Evolutionary conservation across 2,888 invertebrate genomes (phyloP), one percentile per base, ranked within the genome.

Genomic region (Oscheius onirici): DNA sequence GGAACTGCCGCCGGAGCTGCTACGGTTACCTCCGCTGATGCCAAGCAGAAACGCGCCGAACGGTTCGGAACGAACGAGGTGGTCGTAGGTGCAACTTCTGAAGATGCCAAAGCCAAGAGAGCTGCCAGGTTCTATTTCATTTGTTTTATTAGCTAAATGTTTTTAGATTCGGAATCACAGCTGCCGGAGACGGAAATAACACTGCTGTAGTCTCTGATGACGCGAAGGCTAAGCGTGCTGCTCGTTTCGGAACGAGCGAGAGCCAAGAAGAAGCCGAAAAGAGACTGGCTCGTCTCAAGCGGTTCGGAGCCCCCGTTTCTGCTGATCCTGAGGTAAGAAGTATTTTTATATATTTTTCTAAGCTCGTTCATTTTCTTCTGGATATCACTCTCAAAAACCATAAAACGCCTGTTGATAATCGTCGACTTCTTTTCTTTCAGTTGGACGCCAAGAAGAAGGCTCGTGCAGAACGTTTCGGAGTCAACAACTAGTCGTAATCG

Each of bases 381-480:
- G n/a, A n/a, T n/a, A n/a, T n/a, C n/a, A n/a, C n/a, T n/a, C n/a
- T n/a, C n/a, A n/a, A n/a, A n/a, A n/a, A n/a, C n/a, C n/a, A n/a
- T n/a, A n/a, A n/a, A n/a, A n/a, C n/a, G n/a, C n/a, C 34, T 34
- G 34, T 34, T 34, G 34, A 34, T 34, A 8, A 3, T 15, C 17
- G 28, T 54, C 11, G 11, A 17, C 13, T 61, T 43, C 22, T n/a
- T 51, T 61, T 1, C 40, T 70, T 72, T 43, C 44, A 74, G 74
- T n/a, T 57, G 26, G 74, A 74, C 11, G 55, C 65, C 40, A 72
- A 71, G 68, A 74, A 74, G 69, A 71, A 72, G 51, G 74, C 74
- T 28, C 63, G 74, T 57, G 54, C 65, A 41, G 74, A 71, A 57
- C 69, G 74, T 41, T 74, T 74, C 60, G 66, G 66, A 10, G 11